Evolutionary conservation across 2,113 vertebrate species (phyloP).

Genomic region (Cyprinodon tularosa): DNA sequence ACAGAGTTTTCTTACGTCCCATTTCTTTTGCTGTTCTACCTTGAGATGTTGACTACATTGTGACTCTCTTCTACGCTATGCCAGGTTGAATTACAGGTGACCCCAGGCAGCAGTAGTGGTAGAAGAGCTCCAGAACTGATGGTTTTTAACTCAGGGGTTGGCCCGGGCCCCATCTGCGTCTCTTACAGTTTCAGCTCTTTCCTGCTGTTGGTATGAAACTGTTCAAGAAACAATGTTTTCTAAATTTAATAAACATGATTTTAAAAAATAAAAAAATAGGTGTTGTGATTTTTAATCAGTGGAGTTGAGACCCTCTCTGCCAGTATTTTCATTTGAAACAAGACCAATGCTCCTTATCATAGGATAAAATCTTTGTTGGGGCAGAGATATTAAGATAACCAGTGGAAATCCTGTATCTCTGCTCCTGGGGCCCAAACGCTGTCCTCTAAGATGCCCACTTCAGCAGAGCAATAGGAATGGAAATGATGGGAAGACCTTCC

Average conservation of each 20-base stretch:
- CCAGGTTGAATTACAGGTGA: slow-evolving; percentile 69
- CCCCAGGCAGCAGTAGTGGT: slow-evolving; percentile 58
- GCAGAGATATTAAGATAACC: neutral
- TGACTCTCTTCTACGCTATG: slow-evolving; percentile 62
- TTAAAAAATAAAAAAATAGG: slow-evolving; percentile 69
- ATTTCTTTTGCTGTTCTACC: slow-evolving; percentile 59
- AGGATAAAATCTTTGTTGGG: neutral
- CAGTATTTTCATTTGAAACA: neutral
- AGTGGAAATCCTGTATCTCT: neutral
- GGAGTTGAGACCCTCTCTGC: neutral
- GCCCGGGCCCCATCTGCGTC: slow-evolving; percentile 68
- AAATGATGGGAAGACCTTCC: neutral
- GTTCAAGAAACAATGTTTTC: slow-evolving; percentile 83
- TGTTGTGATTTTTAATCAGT: slow-evolving; percentile 36
- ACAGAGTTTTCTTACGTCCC: slow-evolving; percentile 73
- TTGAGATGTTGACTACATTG: slow-evolving; percentile 56
- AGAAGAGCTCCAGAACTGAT: slow-evolving; percentile 50
- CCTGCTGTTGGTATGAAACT: slow-evolving; percentile 82
- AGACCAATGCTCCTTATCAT: neutral
- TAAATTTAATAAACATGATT: slow-evolving; percentile 87
- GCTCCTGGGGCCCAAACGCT: neutral
- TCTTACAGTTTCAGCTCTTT: slow-evolving; percentile 74
- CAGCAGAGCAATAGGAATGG: neutral
- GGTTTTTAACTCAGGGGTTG: slow-evolving; percentile 82
- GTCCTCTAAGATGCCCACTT: neutral